These are phyloP conservation scores for Bombus superbus DNA, from an alignment of 1,140 invertebrate species.

Conservation along the genomic window DNA sequence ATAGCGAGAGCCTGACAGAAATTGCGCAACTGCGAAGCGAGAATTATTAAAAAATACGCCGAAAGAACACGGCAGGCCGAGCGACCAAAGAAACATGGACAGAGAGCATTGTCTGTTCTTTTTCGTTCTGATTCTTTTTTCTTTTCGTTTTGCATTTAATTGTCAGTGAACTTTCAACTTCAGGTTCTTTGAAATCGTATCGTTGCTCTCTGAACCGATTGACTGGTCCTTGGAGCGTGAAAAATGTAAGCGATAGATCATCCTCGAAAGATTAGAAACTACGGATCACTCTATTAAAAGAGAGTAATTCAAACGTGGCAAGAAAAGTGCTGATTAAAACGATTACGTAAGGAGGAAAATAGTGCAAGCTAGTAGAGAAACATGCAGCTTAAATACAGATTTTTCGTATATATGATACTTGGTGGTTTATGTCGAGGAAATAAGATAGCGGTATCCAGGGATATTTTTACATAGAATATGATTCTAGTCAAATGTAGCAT, in stretches of 20 bases:
- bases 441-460: not conserved
- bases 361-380: not conserved
- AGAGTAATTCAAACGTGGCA: constrained; percentile 3
- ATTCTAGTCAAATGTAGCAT: too few species aligned
- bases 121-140: not conserved
- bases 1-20: constrained; percentile 52
- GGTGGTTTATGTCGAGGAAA: not conserved
- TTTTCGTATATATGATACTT: not conserved
- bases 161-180: not conserved
- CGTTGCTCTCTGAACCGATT: constrained; percentile 61
- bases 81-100: constrained; percentile 78
- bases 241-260: constrained; percentile 40
- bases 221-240: constrained; percentile 45
- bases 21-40: constrained; percentile 63
- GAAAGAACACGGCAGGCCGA: constrained; percentile 74
- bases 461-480: not conserved
- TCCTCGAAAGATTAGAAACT: constrained; percentile 31
- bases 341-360: not conserved
- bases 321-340: constrained; percentile 6
- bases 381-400: not conserved
- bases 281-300: constrained; percentile 16
- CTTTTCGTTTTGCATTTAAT: not conserved
- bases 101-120: constrained; percentile 60
- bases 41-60: constrained; percentile 64
- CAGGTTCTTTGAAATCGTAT: not conserved